These are phyloP conservation scores for Diachasmimorpha longicaudata DNA, from an alignment of 1,140 invertebrate species.

Conservation along the genomic window DNA sequence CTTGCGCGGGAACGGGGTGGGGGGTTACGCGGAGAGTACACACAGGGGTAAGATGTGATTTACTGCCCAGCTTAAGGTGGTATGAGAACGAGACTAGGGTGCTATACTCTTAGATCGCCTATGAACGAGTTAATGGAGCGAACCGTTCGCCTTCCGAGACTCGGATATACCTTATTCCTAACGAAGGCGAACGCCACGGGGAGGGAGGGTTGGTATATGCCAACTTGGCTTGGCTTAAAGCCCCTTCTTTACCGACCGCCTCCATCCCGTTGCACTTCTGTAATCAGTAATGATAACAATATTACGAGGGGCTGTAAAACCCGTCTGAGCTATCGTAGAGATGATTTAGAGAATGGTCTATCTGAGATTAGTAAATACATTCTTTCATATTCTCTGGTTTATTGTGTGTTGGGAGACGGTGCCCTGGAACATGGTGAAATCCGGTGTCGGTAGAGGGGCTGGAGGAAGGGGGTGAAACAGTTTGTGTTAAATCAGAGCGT, in stretches of 20 bases:
- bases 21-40: conserved; percentile 15
- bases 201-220: background rate
- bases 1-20: too few species aligned
- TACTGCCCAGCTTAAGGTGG: conserved; percentile 52
- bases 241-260: background rate
- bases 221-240: background rate
- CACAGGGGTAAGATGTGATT: conserved; percentile 44
- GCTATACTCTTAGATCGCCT: conserved; percentile 46
- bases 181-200: conserved; percentile 4
- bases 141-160: conserved; percentile 28
- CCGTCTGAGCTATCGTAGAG: conserved; percentile 41
- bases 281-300: conserved; percentile 44
- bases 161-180: conserved; percentile 10
- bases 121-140: conserved; percentile 61
- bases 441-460: conserved; percentile 16
- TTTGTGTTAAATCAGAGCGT: conserved; percentile 56
- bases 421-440: background rate
- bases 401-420: background rate
- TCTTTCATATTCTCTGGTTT: background rate
- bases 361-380: background rate
- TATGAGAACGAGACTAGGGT: conserved; percentile 31
- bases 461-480: conserved; percentile 44
- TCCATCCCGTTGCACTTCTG: conserved; percentile 7
- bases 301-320: conserved; percentile 40
- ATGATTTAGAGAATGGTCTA: conserved; percentile 38